Evolutionary conservation across 2,888 invertebrate genomes (phyloP).

Genomic region (Stegophylla sp.): DNA sequence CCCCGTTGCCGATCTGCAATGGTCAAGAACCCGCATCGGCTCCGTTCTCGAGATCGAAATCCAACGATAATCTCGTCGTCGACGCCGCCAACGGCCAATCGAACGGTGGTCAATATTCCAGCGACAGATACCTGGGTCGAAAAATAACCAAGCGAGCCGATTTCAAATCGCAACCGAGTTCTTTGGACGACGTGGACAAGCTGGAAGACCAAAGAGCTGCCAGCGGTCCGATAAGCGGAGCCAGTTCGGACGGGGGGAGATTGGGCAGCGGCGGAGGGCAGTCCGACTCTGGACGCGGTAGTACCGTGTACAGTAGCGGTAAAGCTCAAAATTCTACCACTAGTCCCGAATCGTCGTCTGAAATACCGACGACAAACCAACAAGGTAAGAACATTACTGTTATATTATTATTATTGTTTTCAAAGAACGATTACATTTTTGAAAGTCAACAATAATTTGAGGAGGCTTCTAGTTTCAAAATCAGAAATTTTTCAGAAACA

Average conservation of each 20-base stretch:
- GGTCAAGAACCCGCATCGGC: neutral
- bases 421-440: too few relatives aligned
- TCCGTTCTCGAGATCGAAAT: slow-evolving; percentile 48
- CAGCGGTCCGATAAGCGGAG: slow-evolving; percentile 63
- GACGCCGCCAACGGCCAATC: slow-evolving; percentile 22
- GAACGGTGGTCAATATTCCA: slow-evolving; percentile 46
- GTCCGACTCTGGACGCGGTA: slow-evolving; percentile 81
- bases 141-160: slow-evolving; percentile 53
- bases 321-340: slow-evolving; percentile 67
- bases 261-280: slow-evolving; percentile 70
- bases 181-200: slow-evolving; percentile 49
- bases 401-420: too few relatives aligned
- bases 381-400: slow-evolving; percentile 64
- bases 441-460: too few relatives aligned
- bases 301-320: slow-evolving; percentile 80
- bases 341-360: slow-evolving; percentile 69
- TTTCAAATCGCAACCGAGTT: slow-evolving; percentile 57
- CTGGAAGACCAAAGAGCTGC: slow-evolving; percentile 48
- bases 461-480: too few relatives aligned
- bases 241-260: slow-evolving; percentile 77
- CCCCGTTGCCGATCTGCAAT: slow-evolving; percentile 35
- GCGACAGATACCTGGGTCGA: slow-evolving; percentile 42
- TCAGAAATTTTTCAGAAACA: too few relatives aligned
- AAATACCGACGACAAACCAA: slow-evolving; percentile 65
- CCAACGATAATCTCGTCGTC: slow-evolving; percentile 46